phyloP scores from a whole-genome alignment of 2,888 invertebrate genomes.

The Galerucella pusilla region DNA sequence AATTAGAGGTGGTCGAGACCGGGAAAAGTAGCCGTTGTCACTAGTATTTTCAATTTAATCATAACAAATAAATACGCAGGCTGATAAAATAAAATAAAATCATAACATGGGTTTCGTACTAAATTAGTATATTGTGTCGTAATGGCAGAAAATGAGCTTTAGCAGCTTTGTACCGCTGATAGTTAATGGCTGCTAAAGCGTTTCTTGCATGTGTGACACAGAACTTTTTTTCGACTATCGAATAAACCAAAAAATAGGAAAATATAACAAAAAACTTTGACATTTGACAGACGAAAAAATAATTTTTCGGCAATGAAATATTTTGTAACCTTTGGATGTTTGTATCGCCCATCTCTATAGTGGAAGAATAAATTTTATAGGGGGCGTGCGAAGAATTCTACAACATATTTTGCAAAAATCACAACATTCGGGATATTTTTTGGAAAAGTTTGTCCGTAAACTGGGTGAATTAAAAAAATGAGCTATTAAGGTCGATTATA shows the following conservation, averaged over 20 bases:
- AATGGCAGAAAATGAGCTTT: too few relatives aligned
- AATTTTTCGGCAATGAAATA: too few relatives aligned
- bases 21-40: neutral
- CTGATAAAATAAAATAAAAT: neutral
- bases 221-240: too few relatives aligned
- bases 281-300: too few relatives aligned
- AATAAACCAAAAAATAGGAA: too few relatives aligned
- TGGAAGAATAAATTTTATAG: neutral
- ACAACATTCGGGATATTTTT: constrained; percentile 1
- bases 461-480: neutral
- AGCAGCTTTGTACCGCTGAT: too few relatives aligned
- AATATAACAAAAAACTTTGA: too few relatives aligned
- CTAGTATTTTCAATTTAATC: neutral
- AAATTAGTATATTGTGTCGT: too few relatives aligned
- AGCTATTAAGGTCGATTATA: neutral
- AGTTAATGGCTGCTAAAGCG: too few relatives aligned
- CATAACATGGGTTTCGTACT: too few relatives aligned
- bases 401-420: constrained; percentile 1
- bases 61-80: neutral
- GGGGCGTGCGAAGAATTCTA: neutral
- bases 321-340: too few relatives aligned
- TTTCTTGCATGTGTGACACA: too few relatives aligned
- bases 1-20: neutral
- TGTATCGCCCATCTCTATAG: neutral
- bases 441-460: neutral